These are phyloP conservation scores for Gadus chalcogrammus DNA, from an alignment of 2,113 vertebrate genomes.

Conservation along the genomic window DNA sequence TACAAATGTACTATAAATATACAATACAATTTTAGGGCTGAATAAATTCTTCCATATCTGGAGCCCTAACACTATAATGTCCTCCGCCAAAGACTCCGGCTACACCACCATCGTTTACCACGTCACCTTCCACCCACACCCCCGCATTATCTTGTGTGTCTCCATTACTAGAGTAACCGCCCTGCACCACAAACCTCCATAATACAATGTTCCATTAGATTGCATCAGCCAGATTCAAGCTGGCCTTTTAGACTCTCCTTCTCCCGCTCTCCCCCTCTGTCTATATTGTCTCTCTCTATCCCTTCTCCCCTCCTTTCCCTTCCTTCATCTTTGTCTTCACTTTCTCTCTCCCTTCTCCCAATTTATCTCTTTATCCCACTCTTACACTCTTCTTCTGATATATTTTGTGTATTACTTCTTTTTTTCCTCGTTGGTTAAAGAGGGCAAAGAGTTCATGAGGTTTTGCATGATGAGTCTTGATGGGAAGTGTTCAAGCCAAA, in stretches of 20 bases:
- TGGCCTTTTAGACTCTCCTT: background rate
- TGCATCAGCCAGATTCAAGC: slow-evolving; percentile 59
- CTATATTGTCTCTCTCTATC: background rate
- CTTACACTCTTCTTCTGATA: background rate
- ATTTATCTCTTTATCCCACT: background rate
- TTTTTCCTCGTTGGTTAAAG: background rate
- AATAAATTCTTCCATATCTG: no score
- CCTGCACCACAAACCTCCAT: slow-evolving; percentile 27
- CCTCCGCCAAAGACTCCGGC: no score
- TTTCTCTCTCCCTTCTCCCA: background rate
- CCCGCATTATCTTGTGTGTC: slow-evolving; percentile 43
- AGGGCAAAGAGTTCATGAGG: no score
- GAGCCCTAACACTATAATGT: background rate
- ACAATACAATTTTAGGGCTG: no score
- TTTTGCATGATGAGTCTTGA: no score
- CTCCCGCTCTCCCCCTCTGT: background rate
- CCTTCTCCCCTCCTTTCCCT: no score
- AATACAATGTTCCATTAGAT: slow-evolving; percentile 57
- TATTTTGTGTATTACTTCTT: background rate
- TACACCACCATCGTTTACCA: background rate
- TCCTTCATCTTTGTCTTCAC: background rate
- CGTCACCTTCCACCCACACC: slow-evolving; percentile 8
- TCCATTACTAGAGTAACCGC: slow-evolving; percentile 52
- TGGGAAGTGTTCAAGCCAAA: no score
- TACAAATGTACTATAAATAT: no score